Percentiles rank a stretch among this genome's conserved stretches.
Conservation (phyloP, 2,888 invertebrate species). For the Ceramica pisi region DNA sequence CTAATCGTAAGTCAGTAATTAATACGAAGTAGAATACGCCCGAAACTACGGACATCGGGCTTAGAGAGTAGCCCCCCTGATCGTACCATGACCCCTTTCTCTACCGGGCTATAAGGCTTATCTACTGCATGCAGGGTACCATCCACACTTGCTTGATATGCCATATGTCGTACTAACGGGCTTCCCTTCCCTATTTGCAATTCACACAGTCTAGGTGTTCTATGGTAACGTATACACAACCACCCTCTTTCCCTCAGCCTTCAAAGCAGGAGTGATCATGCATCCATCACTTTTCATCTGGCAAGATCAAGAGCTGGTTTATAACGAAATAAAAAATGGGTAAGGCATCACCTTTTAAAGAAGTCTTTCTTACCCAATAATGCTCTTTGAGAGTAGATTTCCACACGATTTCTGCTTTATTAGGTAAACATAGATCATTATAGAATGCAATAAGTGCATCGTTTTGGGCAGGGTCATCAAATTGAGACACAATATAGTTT, state of each 20-base stretch:
- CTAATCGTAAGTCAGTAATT: too few relatives aligned
- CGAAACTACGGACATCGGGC: too few relatives aligned
- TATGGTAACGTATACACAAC: too few relatives aligned
- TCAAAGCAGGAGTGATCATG: neutral
- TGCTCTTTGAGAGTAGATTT: neutral
- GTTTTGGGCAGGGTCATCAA: constrained; percentile 12
- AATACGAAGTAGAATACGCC: too few relatives aligned
- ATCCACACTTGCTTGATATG: neutral
- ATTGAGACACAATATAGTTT: constrained; percentile 19
- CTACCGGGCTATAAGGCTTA: neutral
- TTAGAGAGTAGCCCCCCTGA: too few relatives aligned
- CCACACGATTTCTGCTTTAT: constrained; percentile 15
- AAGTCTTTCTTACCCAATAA: constrained; percentile 12
- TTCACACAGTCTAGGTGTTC: too few relatives aligned
- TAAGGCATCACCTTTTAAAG: too few relatives aligned
- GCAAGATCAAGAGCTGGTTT: neutral
- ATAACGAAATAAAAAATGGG: neutral
- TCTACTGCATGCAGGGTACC: neutral
- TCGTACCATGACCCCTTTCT: neutral
- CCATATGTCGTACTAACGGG: neutral
- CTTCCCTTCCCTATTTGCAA: neutral
- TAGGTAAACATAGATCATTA: neutral
- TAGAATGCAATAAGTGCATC: constrained; percentile 6
- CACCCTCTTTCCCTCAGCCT: neutral
- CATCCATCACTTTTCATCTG: neutral